A percentile compares a stretch with the other conserved stretches of the same genome.
These are phyloP conservation scores for Quiscalus mexicanus DNA, from an alignment of 2,113 vertebrate species.

Conservation along the genomic window DNA sequence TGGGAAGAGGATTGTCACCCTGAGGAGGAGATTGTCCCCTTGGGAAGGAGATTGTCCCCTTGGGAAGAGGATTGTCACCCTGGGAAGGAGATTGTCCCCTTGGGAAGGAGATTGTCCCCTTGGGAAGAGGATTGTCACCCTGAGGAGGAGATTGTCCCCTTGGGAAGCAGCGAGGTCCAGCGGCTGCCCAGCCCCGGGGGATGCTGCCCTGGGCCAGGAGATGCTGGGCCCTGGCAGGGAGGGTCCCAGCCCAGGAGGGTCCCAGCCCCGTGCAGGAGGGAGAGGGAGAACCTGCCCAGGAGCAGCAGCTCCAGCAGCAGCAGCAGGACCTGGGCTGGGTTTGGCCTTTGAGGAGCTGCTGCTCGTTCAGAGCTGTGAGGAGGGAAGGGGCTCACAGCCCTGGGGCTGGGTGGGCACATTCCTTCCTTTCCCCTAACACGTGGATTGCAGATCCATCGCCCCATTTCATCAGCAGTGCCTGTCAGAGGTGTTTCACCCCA, in stretches of 20 bases:
- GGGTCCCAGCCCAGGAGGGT: not conserved
- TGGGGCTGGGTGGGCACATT: not conserved
- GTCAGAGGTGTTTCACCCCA: not conserved
- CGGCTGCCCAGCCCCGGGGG: not conserved
- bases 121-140: too few relatives aligned
- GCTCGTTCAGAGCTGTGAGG: not conserved
- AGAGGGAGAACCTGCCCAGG: not conserved
- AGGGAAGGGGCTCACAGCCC: not conserved
- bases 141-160: too few relatives aligned
- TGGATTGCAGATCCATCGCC: accelerated
- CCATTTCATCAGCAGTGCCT: accelerated
- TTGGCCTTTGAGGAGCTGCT: accelerated
- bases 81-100: not conserved
- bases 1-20: not conserved
- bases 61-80: not conserved
- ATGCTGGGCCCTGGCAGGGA: not conserved
- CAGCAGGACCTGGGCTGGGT: accelerated
- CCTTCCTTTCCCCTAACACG: not conserved
- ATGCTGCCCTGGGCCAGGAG: accelerated
- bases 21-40: too few relatives aligned
- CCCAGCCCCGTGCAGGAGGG: accelerated
- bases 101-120: too few relatives aligned
- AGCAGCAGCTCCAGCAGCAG: not conserved
- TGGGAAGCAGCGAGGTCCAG: too few relatives aligned
- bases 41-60: conserved; percentile 12